A percentile compares a stretch with the other conserved stretches of the same genome.
These are phyloP conservation scores for Napeogenes sylphis DNA, from an alignment of 2,888 invertebrate species.

Conservation along the genomic window DNA sequence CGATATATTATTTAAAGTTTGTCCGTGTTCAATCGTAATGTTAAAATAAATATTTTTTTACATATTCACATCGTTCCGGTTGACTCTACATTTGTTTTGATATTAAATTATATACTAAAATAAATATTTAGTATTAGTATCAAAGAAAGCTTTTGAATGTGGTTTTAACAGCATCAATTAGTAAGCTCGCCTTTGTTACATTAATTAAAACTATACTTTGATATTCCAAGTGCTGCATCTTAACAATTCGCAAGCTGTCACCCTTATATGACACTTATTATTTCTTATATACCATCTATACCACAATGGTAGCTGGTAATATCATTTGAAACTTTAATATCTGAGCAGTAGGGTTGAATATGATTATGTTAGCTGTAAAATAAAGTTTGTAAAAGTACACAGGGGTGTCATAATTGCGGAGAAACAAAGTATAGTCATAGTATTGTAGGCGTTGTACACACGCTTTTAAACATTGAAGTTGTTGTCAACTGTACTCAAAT, in stretches of 20 bases:
- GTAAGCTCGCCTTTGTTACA: slow-evolving; percentile 22
- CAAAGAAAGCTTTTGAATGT: slow-evolving; percentile 6
- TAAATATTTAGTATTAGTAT: neutral
- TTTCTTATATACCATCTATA: slow-evolving; percentile 37
- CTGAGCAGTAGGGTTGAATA: slow-evolving; percentile 16
- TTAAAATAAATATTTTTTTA: too few relatives aligned
- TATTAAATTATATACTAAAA: neutral
- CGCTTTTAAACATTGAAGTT: slow-evolving; percentile 69
- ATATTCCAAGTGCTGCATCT: slow-evolving; percentile 31
- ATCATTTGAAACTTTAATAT: neutral
- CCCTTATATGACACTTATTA: slow-evolving; percentile 44
- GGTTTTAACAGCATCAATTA: slow-evolving; percentile 17
- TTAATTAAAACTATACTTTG: slow-evolving; percentile 33
- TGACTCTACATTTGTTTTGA: too few relatives aligned
- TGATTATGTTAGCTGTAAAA: slow-evolving; percentile 24
- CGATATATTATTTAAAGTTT: slow-evolving; percentile 39
- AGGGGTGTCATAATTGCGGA: slow-evolving; percentile 74
- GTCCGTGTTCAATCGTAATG: too few relatives aligned
- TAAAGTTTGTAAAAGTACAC: slow-evolving; percentile 49
- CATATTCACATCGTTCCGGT: too few relatives aligned
- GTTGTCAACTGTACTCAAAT: slow-evolving; percentile 62
- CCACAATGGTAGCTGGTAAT: neutral
- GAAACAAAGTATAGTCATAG: slow-evolving; percentile 75
- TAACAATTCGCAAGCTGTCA: slow-evolving; percentile 39
- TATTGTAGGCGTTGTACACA: slow-evolving; percentile 70